Evolutionary conservation across 2,888 invertebrate species (phyloP).

Genomic region (Nebria salina): DNA sequence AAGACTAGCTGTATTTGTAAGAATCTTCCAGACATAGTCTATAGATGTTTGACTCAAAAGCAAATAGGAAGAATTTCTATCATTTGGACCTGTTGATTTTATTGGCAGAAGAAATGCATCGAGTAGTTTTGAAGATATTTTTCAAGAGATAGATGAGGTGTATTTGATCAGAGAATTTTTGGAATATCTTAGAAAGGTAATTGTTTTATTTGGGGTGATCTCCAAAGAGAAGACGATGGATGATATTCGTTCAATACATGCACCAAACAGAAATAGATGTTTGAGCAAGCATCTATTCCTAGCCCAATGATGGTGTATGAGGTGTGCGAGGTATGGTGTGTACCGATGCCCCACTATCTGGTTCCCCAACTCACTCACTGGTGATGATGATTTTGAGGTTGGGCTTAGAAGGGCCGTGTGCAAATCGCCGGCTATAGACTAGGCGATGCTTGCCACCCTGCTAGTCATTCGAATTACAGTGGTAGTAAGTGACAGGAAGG

Average conservation of each 20-base stretch:
- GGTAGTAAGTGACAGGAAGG: conserved; percentile 68
- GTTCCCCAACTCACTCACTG: conserved; percentile 3
- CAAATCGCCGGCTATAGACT: conserved; percentile 70
- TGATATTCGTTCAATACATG: conserved; percentile 51
- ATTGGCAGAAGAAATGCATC: too few relatives aligned
- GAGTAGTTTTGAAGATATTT: too few relatives aligned
- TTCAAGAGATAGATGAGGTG: background rate
- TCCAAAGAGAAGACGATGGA: conserved; percentile 1
- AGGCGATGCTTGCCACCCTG: conserved; percentile 63
- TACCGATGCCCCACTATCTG: background rate
- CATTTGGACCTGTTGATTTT: too few relatives aligned
- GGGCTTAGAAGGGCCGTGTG: conserved; percentile 67
- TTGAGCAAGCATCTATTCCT: conserved; percentile 66
- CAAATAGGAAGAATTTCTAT: too few relatives aligned
- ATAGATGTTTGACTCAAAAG: too few relatives aligned
- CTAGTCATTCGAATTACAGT: conserved; percentile 70
- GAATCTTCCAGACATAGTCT: too few relatives aligned
- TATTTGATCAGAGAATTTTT: background rate
- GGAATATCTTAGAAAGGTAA: background rate
- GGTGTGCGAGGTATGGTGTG: conserved; percentile 8
- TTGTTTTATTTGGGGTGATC: conserved; percentile 21
- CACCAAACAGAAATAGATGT: conserved; percentile 65
- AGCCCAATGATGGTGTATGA: conserved; percentile 48
- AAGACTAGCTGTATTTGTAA: too few relatives aligned
- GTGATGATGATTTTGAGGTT: conserved; percentile 48